Percentiles rank a stretch among this genome's conserved stretches.
Conservation (phyloP, 2,797 vertebrate species). For the Parotocinclus haroldoi region DNA sequence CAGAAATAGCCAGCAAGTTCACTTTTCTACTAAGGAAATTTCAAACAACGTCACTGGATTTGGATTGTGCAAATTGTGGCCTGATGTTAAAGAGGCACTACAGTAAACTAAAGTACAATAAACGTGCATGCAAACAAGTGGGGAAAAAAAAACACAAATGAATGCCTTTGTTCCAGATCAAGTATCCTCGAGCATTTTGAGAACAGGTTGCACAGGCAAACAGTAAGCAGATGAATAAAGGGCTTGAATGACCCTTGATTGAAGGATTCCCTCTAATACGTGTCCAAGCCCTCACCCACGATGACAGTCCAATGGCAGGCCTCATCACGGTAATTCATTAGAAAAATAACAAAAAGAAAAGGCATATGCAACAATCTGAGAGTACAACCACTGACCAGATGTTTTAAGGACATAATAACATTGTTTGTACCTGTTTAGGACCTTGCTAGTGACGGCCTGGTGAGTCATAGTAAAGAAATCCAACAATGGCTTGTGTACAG, state of each 20-base stretch:
- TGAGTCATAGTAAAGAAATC: too few relatives aligned
- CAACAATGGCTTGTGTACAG: too few relatives aligned
- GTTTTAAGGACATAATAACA: too few relatives aligned
- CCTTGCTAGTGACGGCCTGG: too few relatives aligned
- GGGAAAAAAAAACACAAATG: background rate
- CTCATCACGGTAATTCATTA: constrained; percentile 3
- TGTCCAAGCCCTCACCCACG: constrained; percentile 2
- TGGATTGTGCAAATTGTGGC: too few relatives aligned
- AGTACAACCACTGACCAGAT: too few relatives aligned
- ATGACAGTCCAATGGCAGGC: background rate
- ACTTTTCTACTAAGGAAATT: too few relatives aligned
- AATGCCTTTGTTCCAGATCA: background rate
- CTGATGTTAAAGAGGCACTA: background rate
- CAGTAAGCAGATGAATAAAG: constrained; percentile 3
- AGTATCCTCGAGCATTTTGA: constrained; percentile 3
- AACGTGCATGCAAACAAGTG: background rate
- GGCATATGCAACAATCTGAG: background rate
- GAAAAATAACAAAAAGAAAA: background rate
- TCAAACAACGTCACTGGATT: too few relatives aligned
- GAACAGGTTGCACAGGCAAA: constrained; percentile 8
- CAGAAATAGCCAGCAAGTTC: background rate
- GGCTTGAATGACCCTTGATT: constrained; percentile 6
- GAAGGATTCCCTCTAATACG: constrained; percentile 1
- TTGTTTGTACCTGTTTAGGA: too few relatives aligned
- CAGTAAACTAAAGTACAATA: background rate